Base-by-base conservation (phyloP, 2,113 vertebrate species). In the Catharus fuscescens region DNA sequence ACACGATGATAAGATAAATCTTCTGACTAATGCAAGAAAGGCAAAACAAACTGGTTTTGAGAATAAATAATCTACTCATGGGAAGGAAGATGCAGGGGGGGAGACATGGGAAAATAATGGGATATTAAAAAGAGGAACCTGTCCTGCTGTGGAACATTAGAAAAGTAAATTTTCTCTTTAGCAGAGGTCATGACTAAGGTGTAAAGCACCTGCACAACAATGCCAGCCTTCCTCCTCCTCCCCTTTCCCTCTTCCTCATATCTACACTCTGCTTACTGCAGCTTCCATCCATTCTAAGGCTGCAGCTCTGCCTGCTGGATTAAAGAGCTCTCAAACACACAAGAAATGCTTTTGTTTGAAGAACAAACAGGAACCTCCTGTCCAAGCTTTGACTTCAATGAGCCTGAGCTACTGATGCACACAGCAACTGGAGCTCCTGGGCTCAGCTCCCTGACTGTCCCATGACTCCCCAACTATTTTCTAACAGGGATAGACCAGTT, bases 401-500 rank as follows among this genome's bases (percentile, higher is more conserved):
- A 53, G 44, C 71, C 60, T 54, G 84, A 91, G 66, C 81, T 91
- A 66, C 93, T 77, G 86, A 85, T 85, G 80, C 80, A 34, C 26
- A 69, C 20, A 91, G 86, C 89, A 95, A 92, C 81, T 81, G 74
- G 61, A 93, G 87, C 70, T 87, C 1, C 91, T 82, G 84, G 94
- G 87, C 93, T 93, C 54, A 17, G 62, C 14, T 96, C 90, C 94
- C 83, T 67, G 50, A 53, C 40, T 0, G 0, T 80, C 81, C 79
- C 87, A 92, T 85, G 87, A 91, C 82, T 80, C 85, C 87, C 81
- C 74, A 90, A 12, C 66, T 61, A 38, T 88, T 92, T 82, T 93
- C 79, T 82, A 88, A 70, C 52, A 93, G 59, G 48, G 38, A 80
- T 8, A 69, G 50, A 88, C 42, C 79, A 81, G 69, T 89, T 81